These are phyloP conservation scores for Drosophila hamatofila DNA, from an alignment of 2,888 invertebrate species.

Conservation along the genomic window DNA sequence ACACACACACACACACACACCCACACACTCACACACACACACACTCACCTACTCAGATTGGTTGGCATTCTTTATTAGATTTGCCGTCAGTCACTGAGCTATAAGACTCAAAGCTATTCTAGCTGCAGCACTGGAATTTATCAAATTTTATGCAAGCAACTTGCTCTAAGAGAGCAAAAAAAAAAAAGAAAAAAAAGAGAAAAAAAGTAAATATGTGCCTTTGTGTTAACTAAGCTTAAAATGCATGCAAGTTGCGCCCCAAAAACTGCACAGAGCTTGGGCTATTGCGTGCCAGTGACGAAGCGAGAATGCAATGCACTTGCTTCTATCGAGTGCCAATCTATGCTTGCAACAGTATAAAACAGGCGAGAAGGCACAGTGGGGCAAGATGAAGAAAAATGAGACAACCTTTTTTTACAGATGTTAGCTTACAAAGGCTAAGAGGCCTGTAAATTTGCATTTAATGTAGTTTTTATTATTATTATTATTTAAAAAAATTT, in stretches of 20 bases:
- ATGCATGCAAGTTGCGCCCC: constrained; percentile 45
- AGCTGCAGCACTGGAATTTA: constrained; percentile 54
- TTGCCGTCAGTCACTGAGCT: constrained; percentile 54
- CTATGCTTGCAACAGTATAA: constrained; percentile 23
- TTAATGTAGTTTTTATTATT: too few species aligned
- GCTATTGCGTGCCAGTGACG: constrained; percentile 51
- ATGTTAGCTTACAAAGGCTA: too few species aligned
- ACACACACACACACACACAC: constrained; percentile 15
- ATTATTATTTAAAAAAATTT: too few species aligned
- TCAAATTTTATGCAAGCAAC: constrained; percentile 72
- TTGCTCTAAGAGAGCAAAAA: constrained; percentile 31
- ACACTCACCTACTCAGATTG: constrained; percentile 6
- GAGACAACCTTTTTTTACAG: too few species aligned
- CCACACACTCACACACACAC: constrained; percentile 18
- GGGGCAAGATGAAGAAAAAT: not conserved
- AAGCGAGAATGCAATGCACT: constrained; percentile 56
- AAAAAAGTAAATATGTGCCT: constrained; percentile 70
- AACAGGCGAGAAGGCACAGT: constrained; percentile 18
- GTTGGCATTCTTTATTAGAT: constrained; percentile 65
- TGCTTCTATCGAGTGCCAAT: constrained; percentile 66
- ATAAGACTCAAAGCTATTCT: constrained; percentile 15
- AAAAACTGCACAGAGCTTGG: constrained; percentile 2
- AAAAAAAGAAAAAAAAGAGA: not conserved
- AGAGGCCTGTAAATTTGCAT: too few species aligned
- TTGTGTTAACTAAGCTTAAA: constrained; percentile 76